Base-by-base conservation (phyloP, 2,797 vertebrate genomes). In the Hapalemur alaotrensis region DNA sequence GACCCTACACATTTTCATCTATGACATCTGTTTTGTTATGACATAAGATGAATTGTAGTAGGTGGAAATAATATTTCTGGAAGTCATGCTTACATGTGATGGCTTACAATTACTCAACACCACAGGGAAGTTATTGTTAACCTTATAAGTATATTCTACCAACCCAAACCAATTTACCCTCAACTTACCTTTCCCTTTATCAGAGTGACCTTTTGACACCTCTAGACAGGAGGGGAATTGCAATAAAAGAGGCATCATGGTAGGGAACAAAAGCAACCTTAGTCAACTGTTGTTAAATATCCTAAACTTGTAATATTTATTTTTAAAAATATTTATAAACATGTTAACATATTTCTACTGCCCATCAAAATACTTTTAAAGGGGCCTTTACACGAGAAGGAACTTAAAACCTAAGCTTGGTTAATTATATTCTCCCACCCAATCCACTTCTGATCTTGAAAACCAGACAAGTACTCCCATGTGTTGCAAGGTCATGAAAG, bases 361-460 rank as follows among this genome's bases (percentile, higher is more conserved):
- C 8, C 14, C 7, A 1, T 78, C 52, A 73, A 46, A 69, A 14
- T 43, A 14, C 2, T 76, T 87, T 59, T 30, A 22, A 80, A 80
- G 15, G 2, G 5, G 17, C 5, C 17, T 41, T 43, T 22, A 11
- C 0, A 4, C 18, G 5, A 48, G 4, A 73, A 18, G 22, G 6
- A 46, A 30, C 32, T 80, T 63, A 41, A 90, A 72, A 8, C 4
- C 48, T 28, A 52, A 50, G 8, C 11, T 90, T 84, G 8, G 25
- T 79, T 84, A 80, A 59, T 30, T 89, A 63, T 3, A 30, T 13
- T 8, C 13, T 43, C 48, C n/a, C 35, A 5, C 32, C 30, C 11
- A 83, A 65, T 41, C 11, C 25, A 32, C 54, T 79, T 92, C 48
- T 75, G 43, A 89, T 13, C 63, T 76, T 89, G 5, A 80, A 50